phyloP scores from a whole-genome alignment of 2,113 vertebrate genomes.

The Lophura nycthemera region DNA sequence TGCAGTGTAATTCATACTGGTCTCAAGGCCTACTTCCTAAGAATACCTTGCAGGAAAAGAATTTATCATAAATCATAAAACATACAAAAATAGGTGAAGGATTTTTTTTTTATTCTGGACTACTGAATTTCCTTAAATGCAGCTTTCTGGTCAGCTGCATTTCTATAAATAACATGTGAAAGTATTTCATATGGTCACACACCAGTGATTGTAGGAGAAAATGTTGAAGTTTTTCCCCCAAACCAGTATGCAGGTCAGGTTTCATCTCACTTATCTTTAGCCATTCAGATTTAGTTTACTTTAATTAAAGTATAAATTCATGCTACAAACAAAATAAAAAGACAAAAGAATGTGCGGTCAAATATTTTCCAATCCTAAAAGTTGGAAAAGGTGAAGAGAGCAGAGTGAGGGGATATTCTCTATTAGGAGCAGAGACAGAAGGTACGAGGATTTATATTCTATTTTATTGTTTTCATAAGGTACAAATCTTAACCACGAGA shows the following conservation, averaged over 20 bases:
- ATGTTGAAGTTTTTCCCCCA: background rate
- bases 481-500: slow-evolving; percentile 52
- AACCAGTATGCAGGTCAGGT: background rate
- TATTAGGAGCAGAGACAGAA: slow-evolving; percentile 13
- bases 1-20: background rate
- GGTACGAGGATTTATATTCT: slow-evolving; percentile 41
- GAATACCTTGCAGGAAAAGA: background rate
- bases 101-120: background rate
- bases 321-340: background rate
- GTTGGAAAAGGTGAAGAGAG: background rate
- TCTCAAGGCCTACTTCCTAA: background rate
- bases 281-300: background rate
- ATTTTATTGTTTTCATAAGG: slow-evolving; percentile 48
- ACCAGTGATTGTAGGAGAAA: background rate
- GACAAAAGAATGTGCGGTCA: background rate
- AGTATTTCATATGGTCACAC: background rate
- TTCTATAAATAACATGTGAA: background rate
- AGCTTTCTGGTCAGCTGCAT: background rate
- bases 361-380: background rate
- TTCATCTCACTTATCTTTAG: background rate
- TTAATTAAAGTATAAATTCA: background rate
- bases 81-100: background rate
- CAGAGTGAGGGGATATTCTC: slow-evolving; percentile 16
- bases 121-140: background rate
- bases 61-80: background rate